Percentiles rank a stretch among this genome's conserved stretches.
These are phyloP conservation scores for Amazonetta brasiliensis DNA, from an alignment of 2,797 vertebrate genomes.

Conservation along the genomic window DNA sequence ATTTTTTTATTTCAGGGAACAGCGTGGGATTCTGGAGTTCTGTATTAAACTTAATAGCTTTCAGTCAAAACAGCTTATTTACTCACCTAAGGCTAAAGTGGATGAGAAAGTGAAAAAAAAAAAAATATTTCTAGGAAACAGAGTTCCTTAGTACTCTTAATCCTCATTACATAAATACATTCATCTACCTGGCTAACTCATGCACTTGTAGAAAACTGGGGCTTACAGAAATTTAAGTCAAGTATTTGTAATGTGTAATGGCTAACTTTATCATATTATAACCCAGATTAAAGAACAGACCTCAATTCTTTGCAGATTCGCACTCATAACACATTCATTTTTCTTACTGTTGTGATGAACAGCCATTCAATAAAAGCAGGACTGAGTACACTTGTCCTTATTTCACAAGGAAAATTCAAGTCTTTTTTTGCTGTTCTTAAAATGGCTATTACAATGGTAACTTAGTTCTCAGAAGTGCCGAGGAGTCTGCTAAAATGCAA, in stretches of 20 bases:
- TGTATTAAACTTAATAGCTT: neutral
- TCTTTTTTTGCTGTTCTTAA: neutral
- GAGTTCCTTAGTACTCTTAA: neutral
- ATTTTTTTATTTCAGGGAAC: neutral
- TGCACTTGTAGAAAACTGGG: neutral
- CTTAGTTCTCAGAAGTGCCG: neutral
- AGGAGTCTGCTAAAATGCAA: neutral
- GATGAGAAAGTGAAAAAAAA: rapidly evolving
- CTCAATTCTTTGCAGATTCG: neutral
- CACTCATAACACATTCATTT: neutral
- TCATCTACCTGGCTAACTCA: neutral
- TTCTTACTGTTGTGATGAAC: neutral
- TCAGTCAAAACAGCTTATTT: neutral
- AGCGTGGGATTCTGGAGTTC: neutral
- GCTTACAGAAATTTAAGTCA: neutral
- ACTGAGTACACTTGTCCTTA: neutral
- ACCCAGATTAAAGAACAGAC: neutral
- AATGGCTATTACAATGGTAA: neutral
- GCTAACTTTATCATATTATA: neutral
- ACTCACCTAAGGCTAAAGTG: neutral
- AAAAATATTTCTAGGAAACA: neutral
- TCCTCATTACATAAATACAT: neutral
- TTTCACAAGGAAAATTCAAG: neutral
- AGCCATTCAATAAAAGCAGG: neutral
- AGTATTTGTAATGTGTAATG: neutral